These are phyloP conservation scores for Chelmon rostratus DNA, from an alignment of 2,797 vertebrate genomes.

Conservation along the genomic window DNA sequence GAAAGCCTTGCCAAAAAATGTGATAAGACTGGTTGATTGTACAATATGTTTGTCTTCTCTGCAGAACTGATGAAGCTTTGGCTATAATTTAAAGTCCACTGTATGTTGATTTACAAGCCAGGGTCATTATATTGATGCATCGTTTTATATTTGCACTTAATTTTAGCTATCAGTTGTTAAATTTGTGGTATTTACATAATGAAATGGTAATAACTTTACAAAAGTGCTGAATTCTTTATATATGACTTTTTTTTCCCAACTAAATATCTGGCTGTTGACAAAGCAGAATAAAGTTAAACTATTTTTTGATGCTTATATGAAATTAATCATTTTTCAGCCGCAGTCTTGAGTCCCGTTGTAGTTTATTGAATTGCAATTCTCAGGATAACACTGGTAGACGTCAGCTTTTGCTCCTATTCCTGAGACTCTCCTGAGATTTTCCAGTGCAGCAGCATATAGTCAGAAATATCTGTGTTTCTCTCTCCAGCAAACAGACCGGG, in stretches of 20 bases:
- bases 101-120: constrained; percentile 53
- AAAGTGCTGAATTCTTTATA: constrained; percentile 64
- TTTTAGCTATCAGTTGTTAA: constrained; percentile 63
- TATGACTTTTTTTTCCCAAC: constrained; percentile 34
- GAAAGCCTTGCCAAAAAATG: constrained; percentile 77
- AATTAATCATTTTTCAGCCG: constrained; percentile 41
- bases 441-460: constrained; percentile 6
- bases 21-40: constrained; percentile 82
- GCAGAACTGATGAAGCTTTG: constrained; percentile 66
- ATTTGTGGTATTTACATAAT: constrained; percentile 63
- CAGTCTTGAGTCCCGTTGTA: constrained; percentile 9
- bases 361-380: constrained; percentile 44
- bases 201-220: constrained; percentile 65
- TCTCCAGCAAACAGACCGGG: constrained; percentile 11
- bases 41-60: constrained; percentile 64
- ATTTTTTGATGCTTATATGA: constrained; percentile 72
- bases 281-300: constrained; percentile 77
- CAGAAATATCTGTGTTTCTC: constrained; percentile 24
- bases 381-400: constrained; percentile 36
- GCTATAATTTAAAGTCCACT: constrained; percentile 59
- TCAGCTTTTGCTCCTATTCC: constrained; percentile 23
- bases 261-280: constrained; percentile 65
- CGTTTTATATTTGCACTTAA: constrained; percentile 76
- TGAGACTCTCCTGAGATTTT: constrained; percentile 26
- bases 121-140: constrained; percentile 52